Conservation (phyloP, 2,797 vertebrate species). For the Periophthalmus magnuspinnatus region DNA sequence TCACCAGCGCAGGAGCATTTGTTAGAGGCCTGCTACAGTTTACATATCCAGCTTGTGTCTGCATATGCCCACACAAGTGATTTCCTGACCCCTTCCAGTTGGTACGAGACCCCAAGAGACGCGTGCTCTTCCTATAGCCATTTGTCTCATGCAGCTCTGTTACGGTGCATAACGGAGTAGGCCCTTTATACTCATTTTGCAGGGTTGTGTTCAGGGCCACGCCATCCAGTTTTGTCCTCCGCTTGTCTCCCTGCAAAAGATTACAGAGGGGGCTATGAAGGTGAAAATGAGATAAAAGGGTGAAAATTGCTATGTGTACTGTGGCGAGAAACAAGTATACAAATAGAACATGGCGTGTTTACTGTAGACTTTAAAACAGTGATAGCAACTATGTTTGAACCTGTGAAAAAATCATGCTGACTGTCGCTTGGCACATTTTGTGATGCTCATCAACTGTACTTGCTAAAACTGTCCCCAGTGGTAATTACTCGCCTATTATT, state of each 20-base stretch:
- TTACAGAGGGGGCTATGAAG: constrained; percentile 11
- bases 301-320: constrained; percentile 32
- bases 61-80: constrained; percentile 53
- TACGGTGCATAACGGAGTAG: constrained; percentile 21
- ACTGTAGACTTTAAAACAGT: constrained; percentile 16
- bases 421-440: constrained; percentile 23
- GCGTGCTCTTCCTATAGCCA: constrained; percentile 22
- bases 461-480: background rate
- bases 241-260: background rate
- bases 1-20: constrained; percentile 62
- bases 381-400: constrained; percentile 32
- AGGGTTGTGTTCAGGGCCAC: constrained; percentile 9
- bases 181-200: constrained; percentile 17
- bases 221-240: background rate
- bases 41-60: constrained; percentile 26
- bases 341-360: constrained; percentile 6
- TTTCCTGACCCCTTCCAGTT: constrained; percentile 39
- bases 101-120: constrained; percentile 37
- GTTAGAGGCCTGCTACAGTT: constrained; percentile 36
- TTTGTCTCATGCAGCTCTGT: constrained; percentile 43
- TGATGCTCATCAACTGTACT: background rate
- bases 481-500: background rate
- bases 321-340: constrained; percentile 5
- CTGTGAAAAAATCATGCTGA: constrained; percentile 23
- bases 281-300: constrained; percentile 36